A percentile compares a stretch with the other conserved stretches of the same genome.
These are phyloP conservation scores for Syritta pipiens DNA, from an alignment of 2,888 invertebrate genomes.

Conservation along the genomic window DNA sequence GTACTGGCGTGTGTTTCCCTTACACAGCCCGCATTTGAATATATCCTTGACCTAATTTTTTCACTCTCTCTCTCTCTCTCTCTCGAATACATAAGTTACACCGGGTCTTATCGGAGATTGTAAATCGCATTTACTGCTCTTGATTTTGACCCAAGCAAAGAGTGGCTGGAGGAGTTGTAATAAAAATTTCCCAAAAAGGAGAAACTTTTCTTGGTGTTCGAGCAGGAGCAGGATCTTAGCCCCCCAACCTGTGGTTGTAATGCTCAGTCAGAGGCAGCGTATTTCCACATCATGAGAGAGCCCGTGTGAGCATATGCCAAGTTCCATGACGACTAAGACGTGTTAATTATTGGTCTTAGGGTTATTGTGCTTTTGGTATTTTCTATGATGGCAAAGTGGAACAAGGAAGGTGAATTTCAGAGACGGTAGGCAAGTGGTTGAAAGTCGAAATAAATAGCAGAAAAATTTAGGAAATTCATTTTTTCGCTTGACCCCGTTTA, in stretches of 20 bases:
- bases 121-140: constrained; percentile 58
- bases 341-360: constrained; percentile 48
- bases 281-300: constrained; percentile 20
- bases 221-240: not conserved
- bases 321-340: constrained; percentile 42
- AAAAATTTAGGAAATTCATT: constrained; percentile 35
- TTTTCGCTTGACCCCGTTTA: constrained; percentile 46
- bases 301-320: constrained; percentile 30
- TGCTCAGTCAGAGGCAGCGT: constrained; percentile 3
- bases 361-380: constrained; percentile 54
- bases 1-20: constrained; percentile 28
- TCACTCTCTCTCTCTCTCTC: too few relatives aligned
- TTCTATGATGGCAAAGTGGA: too few relatives aligned
- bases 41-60: constrained; percentile 55
- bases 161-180: constrained; percentile 16
- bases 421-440: not conserved
- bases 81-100: constrained; percentile 25
- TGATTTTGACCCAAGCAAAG: constrained; percentile 41
- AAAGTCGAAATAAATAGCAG: constrained; percentile 24
- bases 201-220: not conserved
- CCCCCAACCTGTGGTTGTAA: not conserved
- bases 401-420: not conserved
- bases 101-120: constrained; percentile 40
- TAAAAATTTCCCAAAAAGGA: constrained; percentile 38
- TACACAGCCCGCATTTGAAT: constrained; percentile 41